Base-by-base conservation (phyloP, 2,888 invertebrate species). In the Horisme vitalbata region DNA sequence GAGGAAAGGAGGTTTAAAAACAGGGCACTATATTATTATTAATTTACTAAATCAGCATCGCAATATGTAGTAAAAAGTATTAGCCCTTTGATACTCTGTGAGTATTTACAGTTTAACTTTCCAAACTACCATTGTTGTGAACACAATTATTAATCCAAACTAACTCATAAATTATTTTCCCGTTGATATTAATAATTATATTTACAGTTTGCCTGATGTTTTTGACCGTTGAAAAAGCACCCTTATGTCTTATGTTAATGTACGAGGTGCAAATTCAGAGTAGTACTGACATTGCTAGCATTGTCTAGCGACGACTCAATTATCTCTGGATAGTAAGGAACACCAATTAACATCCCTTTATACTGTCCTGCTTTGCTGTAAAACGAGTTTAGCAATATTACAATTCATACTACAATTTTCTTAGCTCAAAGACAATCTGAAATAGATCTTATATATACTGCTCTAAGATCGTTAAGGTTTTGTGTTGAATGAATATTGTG, bases 251-350 rank as follows among this genome's bases (percentile, higher is more conserved):
- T 48, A 51, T 51, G 53, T 38, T 38, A 51, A 52, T 45, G 31
- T 32, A 28, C 35, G 14, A 51, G 24, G 46, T 47, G 44, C 39
- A 18, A 43, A 41, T 39, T 21, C 6, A 30, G 37, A 46, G 36
- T 32, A 59, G 24, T 71, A 73, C 69, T 74, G 1, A 1, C 18
- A 5, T 18, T 18, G 18, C 18, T 18, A 18, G 79, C 72, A 81
- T 80, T 82, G 82, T 83, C 75, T 77, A 68, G 69, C 75, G 71
- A 80, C 77, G 72, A 76, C 79, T 83, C 83, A 83, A 83, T 85
- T 83, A 82, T 75, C 70, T 71, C 64, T 63, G 65, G 71, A 75
- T 71, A 70, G 71, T 71, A 75, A 74, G 68, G 67, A 75, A 79
- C 74, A 78, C 78, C 80, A 83, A 83, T 83, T 83, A 83, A 82